Evolutionary conservation across 1,140 invertebrate species (phyloP).

Genomic region (Agrilus planipennis): DNA sequence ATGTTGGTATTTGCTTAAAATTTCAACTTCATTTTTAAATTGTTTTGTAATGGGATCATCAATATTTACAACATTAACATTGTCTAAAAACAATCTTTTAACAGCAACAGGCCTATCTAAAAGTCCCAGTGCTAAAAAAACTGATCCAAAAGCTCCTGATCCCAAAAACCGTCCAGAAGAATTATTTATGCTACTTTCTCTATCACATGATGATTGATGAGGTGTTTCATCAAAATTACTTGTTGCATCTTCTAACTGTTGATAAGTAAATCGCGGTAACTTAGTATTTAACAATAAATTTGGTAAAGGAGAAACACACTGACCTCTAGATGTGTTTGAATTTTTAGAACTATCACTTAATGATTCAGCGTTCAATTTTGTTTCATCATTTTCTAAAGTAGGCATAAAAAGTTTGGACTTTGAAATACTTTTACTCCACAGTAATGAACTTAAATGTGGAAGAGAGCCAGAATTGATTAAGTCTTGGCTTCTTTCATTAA

Average conservation of each 20-base stretch:
- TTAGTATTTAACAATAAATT: constrained; percentile 26
- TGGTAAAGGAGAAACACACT: constrained; percentile 23
- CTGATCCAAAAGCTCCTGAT: constrained; percentile 55
- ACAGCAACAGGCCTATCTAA: constrained; percentile 43
- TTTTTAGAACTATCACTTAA: constrained; percentile 4
- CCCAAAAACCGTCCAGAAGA: constrained; percentile 42
- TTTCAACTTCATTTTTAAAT: constrained; percentile 53
- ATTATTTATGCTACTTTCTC: constrained; percentile 4
- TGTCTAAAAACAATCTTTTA: constrained; percentile 42
- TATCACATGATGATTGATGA: constrained; percentile 4
- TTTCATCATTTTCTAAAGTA: too few species aligned
- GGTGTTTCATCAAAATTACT: constrained; percentile 28
- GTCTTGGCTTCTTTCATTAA: too few species aligned
- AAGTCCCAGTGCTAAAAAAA: constrained; percentile 45
- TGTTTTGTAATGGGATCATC: constrained; percentile 40
- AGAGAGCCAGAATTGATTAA: too few species aligned
- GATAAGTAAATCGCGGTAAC: constrained; percentile 34
- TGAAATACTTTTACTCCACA: too few species aligned
- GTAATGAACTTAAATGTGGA: too few species aligned
- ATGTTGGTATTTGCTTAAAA: constrained; percentile 46
- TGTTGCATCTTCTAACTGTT: constrained; percentile 31
- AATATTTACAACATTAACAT: constrained; percentile 30
- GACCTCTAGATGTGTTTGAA: background rate
- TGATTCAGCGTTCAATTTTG: too few species aligned
- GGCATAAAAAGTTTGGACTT: too few species aligned